Conservation (phyloP, 2,113 vertebrate species). For the Anhinga anhinga region DNA sequence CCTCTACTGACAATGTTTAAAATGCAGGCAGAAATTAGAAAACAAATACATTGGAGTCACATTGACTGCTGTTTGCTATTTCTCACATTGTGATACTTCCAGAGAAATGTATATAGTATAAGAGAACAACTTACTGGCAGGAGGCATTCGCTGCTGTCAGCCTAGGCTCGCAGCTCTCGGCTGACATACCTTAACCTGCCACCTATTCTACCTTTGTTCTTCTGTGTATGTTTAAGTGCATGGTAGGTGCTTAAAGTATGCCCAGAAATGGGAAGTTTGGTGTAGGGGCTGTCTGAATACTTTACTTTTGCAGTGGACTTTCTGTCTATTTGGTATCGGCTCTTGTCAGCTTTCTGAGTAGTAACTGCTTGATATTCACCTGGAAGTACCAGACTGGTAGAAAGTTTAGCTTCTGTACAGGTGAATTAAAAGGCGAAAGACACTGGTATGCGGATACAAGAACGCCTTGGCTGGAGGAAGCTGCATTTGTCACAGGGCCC, state of each 20-base stretch:
- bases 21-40: background rate
- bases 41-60: background rate
- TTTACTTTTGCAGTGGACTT: background rate
- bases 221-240: background rate
- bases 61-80: background rate
- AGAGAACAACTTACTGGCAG: background rate
- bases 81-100: background rate
- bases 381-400: background rate
- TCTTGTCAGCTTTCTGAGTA: background rate
- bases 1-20: background rate
- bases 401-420: background rate
- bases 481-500: background rate
- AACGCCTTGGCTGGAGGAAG: background rate
- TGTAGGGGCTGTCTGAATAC: background rate
- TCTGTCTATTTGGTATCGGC: background rate
- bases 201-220: background rate
- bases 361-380: background rate
- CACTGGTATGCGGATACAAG: fast-evolving
- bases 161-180: background rate
- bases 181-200: background rate
- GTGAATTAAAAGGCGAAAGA: background rate
- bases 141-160: background rate
- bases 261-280: background rate
- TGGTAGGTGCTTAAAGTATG: fast-evolving
- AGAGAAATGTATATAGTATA: background rate